Evolutionary conservation across 2,888 invertebrate species (phyloP), one percentile per base, ranked within the genome.

Genomic region (Glaucopsyche alexis): DNA sequence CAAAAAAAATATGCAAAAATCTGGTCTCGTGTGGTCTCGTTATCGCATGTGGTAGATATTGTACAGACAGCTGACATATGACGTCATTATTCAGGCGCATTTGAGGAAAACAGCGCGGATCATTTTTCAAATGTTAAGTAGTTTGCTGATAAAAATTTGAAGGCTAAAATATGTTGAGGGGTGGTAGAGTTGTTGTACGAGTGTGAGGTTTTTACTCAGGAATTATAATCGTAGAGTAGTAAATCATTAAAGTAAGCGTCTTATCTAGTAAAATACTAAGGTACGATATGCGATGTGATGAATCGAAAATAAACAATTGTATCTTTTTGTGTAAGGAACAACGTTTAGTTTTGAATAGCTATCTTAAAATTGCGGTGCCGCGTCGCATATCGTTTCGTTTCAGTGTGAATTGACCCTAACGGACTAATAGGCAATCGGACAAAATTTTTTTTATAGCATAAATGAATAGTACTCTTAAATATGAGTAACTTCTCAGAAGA

Each of bases 21-120:
- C 60, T 19, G 13, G 19, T 69, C 49, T 47, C 49, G 47, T 16
- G 69, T 69, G 60, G 60, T 60, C 47, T 55, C 55, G 71, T 71
- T 55, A 71, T 38, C 71, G 55, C 66, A 42, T 7, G 66, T 40
- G n/a, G 66, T 8, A 50, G 50, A 49, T 49, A 14, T 49, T 55
- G 19, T 5, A 55, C 60, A 29, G 60, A 60, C 60, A 60, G 29
- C 60, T 60, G 38, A 60, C 60, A 60, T 60, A 60, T 60, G 60
- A 60, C 29, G 60, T 60, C 60, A 60, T 60, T 60, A 60, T 60
- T 60, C 29, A 60, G 60, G 14, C 5, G 38, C 14, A 14, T 29
- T 60, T 29, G 60, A 13, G 38, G 29, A 29, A 60, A 60, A 60
- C 60, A 60, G 60, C 60, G 60, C 60, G 13, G 6, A 29, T 38